Conservation (phyloP, 2,797 vertebrate genomes). For the Amphiprion clarkii region DNA sequence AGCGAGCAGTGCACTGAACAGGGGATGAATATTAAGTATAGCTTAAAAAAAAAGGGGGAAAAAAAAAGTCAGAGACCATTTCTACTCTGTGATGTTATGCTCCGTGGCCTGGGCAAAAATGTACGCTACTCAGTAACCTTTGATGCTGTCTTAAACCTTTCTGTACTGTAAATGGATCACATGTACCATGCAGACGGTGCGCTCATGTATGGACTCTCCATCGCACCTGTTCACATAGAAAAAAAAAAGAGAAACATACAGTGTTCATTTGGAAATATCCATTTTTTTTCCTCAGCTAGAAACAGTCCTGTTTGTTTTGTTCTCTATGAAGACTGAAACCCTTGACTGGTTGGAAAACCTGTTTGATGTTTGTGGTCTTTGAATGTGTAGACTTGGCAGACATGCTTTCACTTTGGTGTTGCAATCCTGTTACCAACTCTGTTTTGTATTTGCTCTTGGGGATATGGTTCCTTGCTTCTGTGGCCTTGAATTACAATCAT, state of each 20-base stretch:
- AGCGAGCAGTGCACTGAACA: slow-evolving; percentile 34
- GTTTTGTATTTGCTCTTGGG: slow-evolving; percentile 81
- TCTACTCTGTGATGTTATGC: slow-evolving; percentile 63
- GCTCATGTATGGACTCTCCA: slow-evolving; percentile 28
- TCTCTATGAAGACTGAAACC: slow-evolving; percentile 69
- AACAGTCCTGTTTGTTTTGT: slow-evolving; percentile 64
- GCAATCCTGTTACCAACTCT: slow-evolving; percentile 81
- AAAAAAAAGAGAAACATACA: slow-evolving; percentile 18
- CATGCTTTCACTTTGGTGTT: slow-evolving; percentile 79
- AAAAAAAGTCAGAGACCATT: slow-evolving; percentile 54
- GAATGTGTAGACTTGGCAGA: slow-evolving; percentile 80
- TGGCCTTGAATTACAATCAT: slow-evolving; percentile 82
- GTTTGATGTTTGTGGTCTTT: slow-evolving; percentile 81
- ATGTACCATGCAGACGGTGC: slow-evolving; percentile 48
- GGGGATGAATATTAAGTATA: slow-evolving; percentile 58
- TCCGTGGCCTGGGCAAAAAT: slow-evolving; percentile 47
- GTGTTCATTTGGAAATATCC: slow-evolving; percentile 56
- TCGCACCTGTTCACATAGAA: slow-evolving; percentile 47
- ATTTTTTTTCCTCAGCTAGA: slow-evolving; percentile 47
- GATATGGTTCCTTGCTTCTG: slow-evolving; percentile 81
- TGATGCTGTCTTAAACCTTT: slow-evolving; percentile 54
- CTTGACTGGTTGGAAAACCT: slow-evolving; percentile 72
- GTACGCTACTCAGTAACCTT: slow-evolving; percentile 44
- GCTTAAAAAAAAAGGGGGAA: neutral
- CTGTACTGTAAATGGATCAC: slow-evolving; percentile 62